Conservation (phyloP, 2,797 vertebrate genomes). For the Lepilemur ruficaudatus region DNA sequence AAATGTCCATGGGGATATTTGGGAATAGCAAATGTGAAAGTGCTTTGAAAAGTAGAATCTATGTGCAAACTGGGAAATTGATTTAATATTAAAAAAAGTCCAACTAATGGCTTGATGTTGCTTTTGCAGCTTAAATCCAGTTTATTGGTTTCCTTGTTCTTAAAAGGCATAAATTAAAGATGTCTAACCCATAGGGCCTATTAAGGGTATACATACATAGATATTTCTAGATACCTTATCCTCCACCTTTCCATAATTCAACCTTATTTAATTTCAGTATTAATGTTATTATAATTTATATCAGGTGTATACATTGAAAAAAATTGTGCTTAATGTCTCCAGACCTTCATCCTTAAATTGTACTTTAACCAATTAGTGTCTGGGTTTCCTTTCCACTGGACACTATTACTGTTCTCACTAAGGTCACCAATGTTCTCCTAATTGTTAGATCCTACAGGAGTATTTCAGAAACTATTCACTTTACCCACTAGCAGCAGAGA, state of each 20-base stretch:
- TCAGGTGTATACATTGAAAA: background rate
- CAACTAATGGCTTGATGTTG: background rate
- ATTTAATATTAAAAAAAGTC: background rate
- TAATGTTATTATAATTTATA: background rate
- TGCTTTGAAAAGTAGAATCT: background rate
- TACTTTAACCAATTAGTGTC: background rate
- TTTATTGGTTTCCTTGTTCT: background rate
- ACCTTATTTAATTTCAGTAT: background rate
- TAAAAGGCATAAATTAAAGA: constrained; percentile 19
- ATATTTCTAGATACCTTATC: background rate
- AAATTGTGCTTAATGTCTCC: background rate
- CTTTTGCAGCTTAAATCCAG: background rate
- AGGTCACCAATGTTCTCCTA: background rate
- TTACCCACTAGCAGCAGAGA: background rate
- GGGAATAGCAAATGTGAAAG: background rate
- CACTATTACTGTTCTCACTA: background rate
- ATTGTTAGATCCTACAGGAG: background rate
- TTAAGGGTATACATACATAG: background rate
- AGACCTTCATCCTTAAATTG: background rate
- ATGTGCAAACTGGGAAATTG: background rate
- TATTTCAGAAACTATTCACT: background rate
- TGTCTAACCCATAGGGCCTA: background rate
- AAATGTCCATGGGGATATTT: background rate
- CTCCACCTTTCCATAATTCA: background rate
- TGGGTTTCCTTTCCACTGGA: background rate